Base-by-base conservation (phyloP, 2,113 vertebrate genomes). In the Otis tarda region DNA sequence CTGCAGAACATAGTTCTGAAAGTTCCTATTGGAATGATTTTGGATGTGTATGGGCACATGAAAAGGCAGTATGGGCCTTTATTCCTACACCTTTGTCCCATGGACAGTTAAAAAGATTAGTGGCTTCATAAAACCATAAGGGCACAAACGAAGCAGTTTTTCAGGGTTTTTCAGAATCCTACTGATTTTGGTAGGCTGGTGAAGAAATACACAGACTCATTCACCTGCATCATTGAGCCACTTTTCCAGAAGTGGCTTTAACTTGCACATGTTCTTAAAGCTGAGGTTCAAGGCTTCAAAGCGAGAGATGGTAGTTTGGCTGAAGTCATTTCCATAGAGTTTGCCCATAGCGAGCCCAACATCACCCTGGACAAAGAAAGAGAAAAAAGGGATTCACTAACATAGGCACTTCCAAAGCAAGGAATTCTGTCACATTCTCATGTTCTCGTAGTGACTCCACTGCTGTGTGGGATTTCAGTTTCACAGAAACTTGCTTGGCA, bases 191-290 rank as follows among this genome's bases (percentile, higher is more conserved):
- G 45, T 55, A 64, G 61, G 78, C 93, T 87, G 88, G 93, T 92
- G 71, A 93, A 83, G 71, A 70, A 94, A 95, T 31, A 75, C 76
- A 78, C 69, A 82, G 78, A 94, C 49, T 87, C 56, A 98, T 98
- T 98, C 97, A 99, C 99, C 99, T 99, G 99, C 99, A 98, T 99
- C 99, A 93, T 99, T 99, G 86, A 99, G 98, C 99, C 99, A 99
- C 98, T 99, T 99, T 98, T 99, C 99, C 97, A 99, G 98, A 98
- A 99, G 98, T 82, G 99, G 99, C 98, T 99, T 99, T 96, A 99
- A 98, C 98, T 99, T 99, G 98, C 99, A 99, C 99, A 99, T 99
- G 98, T 99, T 99, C 98, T 99, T 99, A 99, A 99, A 99, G 99
- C 99, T 99, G 98, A 99, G 99, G 98, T 99, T 99, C 99, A 99